Conservation (phyloP, 2,888 invertebrate species). For the Hofmannophila pseudospretella region DNA sequence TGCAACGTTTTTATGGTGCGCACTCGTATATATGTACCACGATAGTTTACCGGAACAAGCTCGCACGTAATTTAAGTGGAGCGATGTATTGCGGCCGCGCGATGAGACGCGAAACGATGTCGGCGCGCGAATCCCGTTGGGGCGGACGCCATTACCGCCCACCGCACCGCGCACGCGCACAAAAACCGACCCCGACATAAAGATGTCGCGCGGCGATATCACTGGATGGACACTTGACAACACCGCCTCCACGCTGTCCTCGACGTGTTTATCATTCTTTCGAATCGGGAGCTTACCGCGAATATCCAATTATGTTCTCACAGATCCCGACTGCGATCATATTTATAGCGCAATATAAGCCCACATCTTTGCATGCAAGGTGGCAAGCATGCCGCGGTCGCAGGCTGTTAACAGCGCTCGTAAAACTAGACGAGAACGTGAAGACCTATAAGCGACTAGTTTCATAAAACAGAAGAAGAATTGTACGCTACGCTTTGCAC, state of each 20-base stretch:
- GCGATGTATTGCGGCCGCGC: constrained; percentile 71
- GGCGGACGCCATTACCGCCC: constrained; percentile 72
- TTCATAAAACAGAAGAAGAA: constrained; percentile 42
- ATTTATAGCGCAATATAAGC: constrained; percentile 36
- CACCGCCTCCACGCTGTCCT: constrained; percentile 43
- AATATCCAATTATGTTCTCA: constrained; percentile 60
- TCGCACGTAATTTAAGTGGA: constrained; percentile 69
- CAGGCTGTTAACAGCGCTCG: constrained; percentile 40
- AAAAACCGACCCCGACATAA: constrained; percentile 64
- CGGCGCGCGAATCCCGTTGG: constrained; percentile 71
- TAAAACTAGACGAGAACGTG: constrained; percentile 43
- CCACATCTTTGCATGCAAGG: constrained; percentile 46
- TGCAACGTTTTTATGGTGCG: constrained; percentile 37
- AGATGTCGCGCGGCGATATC: constrained; percentile 68
- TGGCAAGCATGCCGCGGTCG: constrained; percentile 30
- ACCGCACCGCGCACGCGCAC: constrained; percentile 63
- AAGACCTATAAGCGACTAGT: constrained; percentile 37
- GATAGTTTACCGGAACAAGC: constrained; percentile 67
- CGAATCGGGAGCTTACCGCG: constrained; percentile 49
- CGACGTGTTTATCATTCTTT: constrained; percentile 45
- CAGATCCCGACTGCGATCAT: constrained; percentile 45
- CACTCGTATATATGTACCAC: constrained; percentile 39
- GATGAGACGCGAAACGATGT: constrained; percentile 73
- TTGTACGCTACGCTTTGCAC: constrained; percentile 35
- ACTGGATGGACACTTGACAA: constrained; percentile 61